Evolutionary conservation across 2,888 invertebrate species (phyloP).

Genomic region (Pecten maximus): DNA sequence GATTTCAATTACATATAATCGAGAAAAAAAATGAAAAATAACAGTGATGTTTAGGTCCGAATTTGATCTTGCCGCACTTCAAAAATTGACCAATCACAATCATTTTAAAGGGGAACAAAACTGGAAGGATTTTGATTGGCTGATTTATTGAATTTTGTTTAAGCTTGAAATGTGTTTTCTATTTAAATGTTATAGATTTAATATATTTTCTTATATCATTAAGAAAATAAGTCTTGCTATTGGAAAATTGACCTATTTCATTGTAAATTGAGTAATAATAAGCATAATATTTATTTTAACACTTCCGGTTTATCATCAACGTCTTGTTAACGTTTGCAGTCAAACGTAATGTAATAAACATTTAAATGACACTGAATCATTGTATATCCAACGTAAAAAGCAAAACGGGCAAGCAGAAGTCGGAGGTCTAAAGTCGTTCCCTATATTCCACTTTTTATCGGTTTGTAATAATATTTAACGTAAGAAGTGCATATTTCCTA

Average conservation of each 20-base stretch:
- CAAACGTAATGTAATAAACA: background rate
- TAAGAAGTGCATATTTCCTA: too few species aligned
- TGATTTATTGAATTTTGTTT: background rate
- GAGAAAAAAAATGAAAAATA: background rate
- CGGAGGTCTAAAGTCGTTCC: background rate
- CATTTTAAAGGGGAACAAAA: background rate
- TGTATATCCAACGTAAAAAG: background rate
- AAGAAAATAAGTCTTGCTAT: background rate
- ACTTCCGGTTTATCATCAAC: background rate
- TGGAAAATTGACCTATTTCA: background rate
- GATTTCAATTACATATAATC: background rate
- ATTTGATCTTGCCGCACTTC: constrained; percentile 63
- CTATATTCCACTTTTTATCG: too few species aligned
- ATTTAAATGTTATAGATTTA: background rate
- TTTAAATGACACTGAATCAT: background rate
- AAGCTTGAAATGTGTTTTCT: background rate
- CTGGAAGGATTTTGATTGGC: background rate
- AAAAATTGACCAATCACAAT: constrained; percentile 62
- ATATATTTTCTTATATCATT: too few species aligned
- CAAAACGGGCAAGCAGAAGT: too few species aligned
- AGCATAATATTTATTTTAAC: background rate
- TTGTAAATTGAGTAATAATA: background rate
- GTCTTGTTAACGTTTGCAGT: background rate
- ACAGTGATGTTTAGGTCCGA: constrained; percentile 28
- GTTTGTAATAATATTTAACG: too few species aligned